These are phyloP conservation scores for Thaleichthys pacificus DNA, from an alignment of 2,797 vertebrate genomes.

Conservation along the genomic window DNA sequence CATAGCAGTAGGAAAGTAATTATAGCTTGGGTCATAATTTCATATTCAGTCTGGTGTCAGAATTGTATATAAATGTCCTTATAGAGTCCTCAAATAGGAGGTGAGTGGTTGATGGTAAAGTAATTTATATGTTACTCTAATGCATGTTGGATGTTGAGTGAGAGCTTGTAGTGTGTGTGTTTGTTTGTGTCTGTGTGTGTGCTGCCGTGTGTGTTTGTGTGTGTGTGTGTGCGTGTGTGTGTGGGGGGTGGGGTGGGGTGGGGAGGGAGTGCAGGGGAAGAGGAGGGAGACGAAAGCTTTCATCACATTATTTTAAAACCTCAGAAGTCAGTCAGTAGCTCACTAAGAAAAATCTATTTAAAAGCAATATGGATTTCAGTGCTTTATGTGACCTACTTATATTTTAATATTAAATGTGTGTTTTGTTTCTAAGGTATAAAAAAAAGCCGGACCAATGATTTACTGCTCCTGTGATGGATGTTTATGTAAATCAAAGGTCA, in stretches of 20 bases:
- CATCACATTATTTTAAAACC: not conserved
- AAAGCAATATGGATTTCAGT: not conserved
- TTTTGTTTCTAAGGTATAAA: no score
- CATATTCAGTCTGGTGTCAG: slow-evolving; percentile 16
- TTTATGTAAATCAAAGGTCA: no score
- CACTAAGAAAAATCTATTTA: not conserved
- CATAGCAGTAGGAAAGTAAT: slow-evolving; percentile 22
- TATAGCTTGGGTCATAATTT: slow-evolving; percentile 31
- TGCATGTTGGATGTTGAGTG: slow-evolving; percentile 1
- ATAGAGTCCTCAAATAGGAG: slow-evolving; percentile 6
- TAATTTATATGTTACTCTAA: not conserved
- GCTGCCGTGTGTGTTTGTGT: not conserved
- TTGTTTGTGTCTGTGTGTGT: not conserved
- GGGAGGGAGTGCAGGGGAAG: not conserved
- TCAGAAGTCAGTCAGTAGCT: not conserved
- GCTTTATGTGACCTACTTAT: not conserved
- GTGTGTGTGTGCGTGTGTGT: no score
- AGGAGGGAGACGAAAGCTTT: not conserved
- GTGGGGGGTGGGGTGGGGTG: no score
- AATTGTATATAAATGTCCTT: slow-evolving; percentile 12
- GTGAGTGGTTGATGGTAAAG: slow-evolving; percentile 9
- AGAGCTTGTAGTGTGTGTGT: not conserved
- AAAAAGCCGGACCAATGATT: no score
- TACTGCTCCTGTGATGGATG: no score
- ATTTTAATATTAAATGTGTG: not conserved